phyloP scores from a whole-genome alignment of 2,113 vertebrate genomes.

The Oncorhynchus clarkii region DNA sequence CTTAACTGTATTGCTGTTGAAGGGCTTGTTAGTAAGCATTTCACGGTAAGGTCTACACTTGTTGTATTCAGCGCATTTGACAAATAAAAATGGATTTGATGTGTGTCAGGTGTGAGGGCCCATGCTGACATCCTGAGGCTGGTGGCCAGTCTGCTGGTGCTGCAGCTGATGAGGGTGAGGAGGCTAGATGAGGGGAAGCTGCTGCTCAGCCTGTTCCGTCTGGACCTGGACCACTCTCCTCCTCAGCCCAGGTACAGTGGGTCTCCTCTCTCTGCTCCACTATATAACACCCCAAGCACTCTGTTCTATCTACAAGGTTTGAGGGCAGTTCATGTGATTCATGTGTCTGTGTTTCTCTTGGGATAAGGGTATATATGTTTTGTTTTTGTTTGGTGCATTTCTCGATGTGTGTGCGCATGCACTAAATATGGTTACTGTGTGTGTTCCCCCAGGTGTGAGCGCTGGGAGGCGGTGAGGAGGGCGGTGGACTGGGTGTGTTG shows the following conservation, averaged over 20 bases:
- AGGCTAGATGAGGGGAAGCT: slow-evolving; percentile 59
- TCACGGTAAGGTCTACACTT: too few relatives aligned
- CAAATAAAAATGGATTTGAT: not conserved
- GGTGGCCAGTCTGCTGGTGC: slow-evolving; percentile 80
- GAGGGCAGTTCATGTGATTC: not conserved
- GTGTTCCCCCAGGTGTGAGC: slow-evolving; percentile 45
- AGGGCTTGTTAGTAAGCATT: too few relatives aligned
- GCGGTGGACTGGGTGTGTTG: slow-evolving; percentile 74
- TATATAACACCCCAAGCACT: not conserved
- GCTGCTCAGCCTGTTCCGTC: slow-evolving; percentile 72
- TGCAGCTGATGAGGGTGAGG: slow-evolving; percentile 72
- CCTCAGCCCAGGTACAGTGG: slow-evolving; percentile 60
- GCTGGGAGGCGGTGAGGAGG: slow-evolving; percentile 68
- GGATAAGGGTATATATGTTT: not conserved
- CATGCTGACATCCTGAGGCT: slow-evolving; percentile 72
- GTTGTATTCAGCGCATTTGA: too few relatives aligned
- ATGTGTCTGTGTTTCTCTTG: not conserved
- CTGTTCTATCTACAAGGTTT: not conserved
- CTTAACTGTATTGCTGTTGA: too few relatives aligned
- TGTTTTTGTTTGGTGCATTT: not conserved
- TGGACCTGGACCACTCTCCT: slow-evolving; percentile 48
- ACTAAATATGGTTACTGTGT: not conserved
- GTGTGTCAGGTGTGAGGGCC: slow-evolving; percentile 68
- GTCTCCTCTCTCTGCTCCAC: not conserved
- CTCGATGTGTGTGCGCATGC: not conserved